Evolutionary conservation across 2,797 vertebrate species (phyloP).

Genomic region (Allobates femoralis): DNA sequence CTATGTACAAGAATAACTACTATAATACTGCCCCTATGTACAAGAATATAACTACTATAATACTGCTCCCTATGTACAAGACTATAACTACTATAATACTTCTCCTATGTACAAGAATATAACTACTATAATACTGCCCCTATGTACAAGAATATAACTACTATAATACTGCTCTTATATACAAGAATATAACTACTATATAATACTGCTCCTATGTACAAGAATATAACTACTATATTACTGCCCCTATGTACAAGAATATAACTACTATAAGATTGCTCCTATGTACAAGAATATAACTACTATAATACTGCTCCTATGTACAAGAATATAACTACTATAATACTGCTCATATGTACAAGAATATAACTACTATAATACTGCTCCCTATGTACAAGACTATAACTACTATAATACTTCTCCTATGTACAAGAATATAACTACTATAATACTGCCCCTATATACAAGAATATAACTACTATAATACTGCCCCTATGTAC

Average conservation of each 20-base stretch:
- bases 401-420: no score
- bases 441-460: no score
- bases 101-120: background rate
- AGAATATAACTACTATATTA: slow-evolving; percentile 4
- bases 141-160: no score
- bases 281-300: slow-evolving; percentile 16
- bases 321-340: background rate
- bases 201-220: background rate
- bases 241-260: no score
- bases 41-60: slow-evolving; percentile 10
- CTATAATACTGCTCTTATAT: no score
- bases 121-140: slow-evolving; percentile 6
- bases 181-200: background rate
- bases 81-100: slow-evolving; percentile 13
- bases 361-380: no score
- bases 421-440: no score
- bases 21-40: background rate
- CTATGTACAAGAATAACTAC: slow-evolving; percentile 5
- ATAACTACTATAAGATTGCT: no score
- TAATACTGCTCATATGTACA: no score
- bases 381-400: no score
- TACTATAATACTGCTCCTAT: background rate
- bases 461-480: background rate
- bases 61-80: background rate
- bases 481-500: background rate